Conservation (phyloP, 30 jellyfish, hydroid and myxozoan genomes). For the Cassiopea xamachana region DNA sequence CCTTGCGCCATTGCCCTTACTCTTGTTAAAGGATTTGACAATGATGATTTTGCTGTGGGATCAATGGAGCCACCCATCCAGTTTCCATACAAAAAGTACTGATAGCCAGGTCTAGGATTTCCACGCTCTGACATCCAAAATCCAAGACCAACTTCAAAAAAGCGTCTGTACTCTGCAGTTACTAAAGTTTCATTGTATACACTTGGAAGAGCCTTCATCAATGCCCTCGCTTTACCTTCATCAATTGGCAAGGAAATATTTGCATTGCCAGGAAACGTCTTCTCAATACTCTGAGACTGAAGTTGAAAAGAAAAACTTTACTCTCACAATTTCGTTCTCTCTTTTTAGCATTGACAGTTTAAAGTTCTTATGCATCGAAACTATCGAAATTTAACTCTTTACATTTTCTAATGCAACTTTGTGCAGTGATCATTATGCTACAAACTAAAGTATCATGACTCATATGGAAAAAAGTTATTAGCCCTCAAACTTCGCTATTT, state of each 20-base stretch:
- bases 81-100: conserved; percentile 73
- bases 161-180: conserved; percentile 67
- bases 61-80: conserved; percentile 96
- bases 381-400: too few species aligned
- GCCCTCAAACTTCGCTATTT: too few species aligned
- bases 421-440: too few species aligned
- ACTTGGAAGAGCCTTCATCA: conserved; percentile 82
- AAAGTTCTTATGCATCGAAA: too few species aligned
- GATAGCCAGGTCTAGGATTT: conserved; percentile 76
- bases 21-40: conserved; percentile 28
- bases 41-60: conserved; percentile 53
- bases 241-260: conserved; percentile 76
- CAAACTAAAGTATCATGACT: too few species aligned
- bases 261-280: conserved; percentile 44
- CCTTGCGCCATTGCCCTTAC: conserved; percentile 93
- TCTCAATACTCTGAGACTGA: conserved; percentile 32
- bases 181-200: conserved; percentile 78
- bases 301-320: background rate
- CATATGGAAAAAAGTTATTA: too few species aligned
- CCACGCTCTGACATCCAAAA: conserved; percentile 95
- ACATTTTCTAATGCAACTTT: too few species aligned
- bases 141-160: conserved; percentile 95
- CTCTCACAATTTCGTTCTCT: too few species aligned
- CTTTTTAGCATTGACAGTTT: too few species aligned
- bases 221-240: conserved; percentile 29